A percentile compares a stretch with the other conserved stretches of the same genome.
Evolutionary conservation across 2,888 invertebrate genomes (phyloP).

Genomic region (Lasioglossum marginatum): DNA sequence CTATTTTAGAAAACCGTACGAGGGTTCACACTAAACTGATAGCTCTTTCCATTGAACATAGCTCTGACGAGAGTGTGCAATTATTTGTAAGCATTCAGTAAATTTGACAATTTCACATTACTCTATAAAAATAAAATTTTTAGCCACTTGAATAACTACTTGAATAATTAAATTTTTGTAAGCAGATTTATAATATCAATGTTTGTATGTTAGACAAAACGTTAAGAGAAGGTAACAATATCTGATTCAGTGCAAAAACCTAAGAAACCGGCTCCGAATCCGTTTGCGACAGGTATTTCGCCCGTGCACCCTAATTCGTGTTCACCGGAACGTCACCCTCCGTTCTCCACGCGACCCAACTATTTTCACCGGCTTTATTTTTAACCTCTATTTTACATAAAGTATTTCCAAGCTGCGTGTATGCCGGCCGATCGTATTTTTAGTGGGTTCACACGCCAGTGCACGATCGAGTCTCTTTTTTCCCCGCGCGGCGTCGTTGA

Average conservation of each 20-base stretch:
- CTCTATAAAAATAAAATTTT: too few relatives aligned
- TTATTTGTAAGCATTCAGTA: neutral
- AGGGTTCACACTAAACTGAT: neutral
- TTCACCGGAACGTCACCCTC: constrained; percentile 21
- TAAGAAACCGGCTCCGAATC: neutral
- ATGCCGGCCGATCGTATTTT: constrained; percentile 63
- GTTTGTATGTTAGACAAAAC: neutral
- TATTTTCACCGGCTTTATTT: constrained; percentile 66
- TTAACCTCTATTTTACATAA: constrained; percentile 68
- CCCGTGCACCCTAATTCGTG: constrained; percentile 10
- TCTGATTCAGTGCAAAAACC: neutral
- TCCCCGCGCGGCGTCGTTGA: constrained; percentile 37
- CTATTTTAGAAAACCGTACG: neutral
- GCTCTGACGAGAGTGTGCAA: neutral
- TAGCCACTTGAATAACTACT: too few relatives aligned
- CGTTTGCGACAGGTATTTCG: neutral
- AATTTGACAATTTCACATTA: neutral
- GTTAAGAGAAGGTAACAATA: neutral
- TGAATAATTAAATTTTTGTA: too few relatives aligned
- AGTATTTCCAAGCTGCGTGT: constrained; percentile 60
- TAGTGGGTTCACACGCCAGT: constrained; percentile 58
- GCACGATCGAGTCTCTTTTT: neutral
- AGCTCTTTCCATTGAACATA: neutral
- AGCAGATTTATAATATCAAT: neutral
- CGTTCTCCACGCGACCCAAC: constrained; percentile 38